A percentile compares a stretch with the other conserved stretches of the same genome.
These are phyloP conservation scores for Zaprionus tsacasi DNA, from an alignment of 1,140 invertebrate species.

Conservation along the genomic window DNA sequence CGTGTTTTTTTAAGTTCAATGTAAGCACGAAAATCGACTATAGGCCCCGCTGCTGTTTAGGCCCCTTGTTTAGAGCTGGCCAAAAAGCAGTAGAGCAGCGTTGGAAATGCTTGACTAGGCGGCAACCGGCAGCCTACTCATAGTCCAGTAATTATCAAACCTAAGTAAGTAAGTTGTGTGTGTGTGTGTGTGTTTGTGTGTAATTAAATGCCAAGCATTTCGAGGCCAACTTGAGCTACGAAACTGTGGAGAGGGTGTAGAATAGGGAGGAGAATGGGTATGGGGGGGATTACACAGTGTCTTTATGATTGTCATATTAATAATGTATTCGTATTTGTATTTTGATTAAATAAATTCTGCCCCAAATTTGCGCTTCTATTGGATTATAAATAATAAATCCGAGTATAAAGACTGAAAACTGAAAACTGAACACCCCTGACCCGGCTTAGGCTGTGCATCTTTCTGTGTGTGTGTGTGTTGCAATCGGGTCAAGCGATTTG, in stretches of 20 bases:
- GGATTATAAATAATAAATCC: conserved; percentile 60
- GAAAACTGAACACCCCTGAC: conserved; percentile 2
- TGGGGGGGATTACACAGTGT: neutral
- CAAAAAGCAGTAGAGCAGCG: conserved; percentile 17
- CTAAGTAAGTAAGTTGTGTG: conserved; percentile 33
- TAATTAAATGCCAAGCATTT: conserved; percentile 67
- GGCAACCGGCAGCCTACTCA: conserved; percentile 45
- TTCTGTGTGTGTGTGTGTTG: neutral
- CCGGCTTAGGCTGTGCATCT: no score
- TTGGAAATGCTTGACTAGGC: conserved; percentile 18
- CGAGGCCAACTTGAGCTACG: conserved; percentile 39
- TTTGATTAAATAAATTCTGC: conserved; percentile 59
- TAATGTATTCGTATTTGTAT: conserved; percentile 52
- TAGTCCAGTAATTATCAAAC: conserved; percentile 75
- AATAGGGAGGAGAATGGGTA: neutral
- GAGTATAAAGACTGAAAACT: conserved; percentile 11
- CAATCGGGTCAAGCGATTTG: neutral
- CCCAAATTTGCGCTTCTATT: conserved; percentile 36
- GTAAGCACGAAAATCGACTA: conserved; percentile 50
- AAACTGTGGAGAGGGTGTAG: neutral
- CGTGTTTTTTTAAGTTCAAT: conserved; percentile 70
- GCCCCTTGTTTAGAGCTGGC: conserved; percentile 19
- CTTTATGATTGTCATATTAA: conserved; percentile 50
- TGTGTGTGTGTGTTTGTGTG: conserved; percentile 28
- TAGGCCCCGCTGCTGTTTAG: neutral